Base-by-base conservation (phyloP, 2,888 invertebrate genomes). In the Mythimna pallens region DNA sequence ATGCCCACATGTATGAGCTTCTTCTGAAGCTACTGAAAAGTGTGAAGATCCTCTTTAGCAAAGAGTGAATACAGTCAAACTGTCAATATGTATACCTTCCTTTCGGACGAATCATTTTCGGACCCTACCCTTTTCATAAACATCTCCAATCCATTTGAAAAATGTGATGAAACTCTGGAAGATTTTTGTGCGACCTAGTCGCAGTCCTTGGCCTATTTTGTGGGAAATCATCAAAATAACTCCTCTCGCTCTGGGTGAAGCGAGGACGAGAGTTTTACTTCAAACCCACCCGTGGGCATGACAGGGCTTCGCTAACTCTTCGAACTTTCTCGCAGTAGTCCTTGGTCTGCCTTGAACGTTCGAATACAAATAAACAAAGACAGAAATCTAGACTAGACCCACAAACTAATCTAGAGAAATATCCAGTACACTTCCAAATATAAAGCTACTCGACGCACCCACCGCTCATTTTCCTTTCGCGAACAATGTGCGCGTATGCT, bases 401-500 rank as follows among this genome's bases (percentile, higher is more conserved):
- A 34, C 0, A n/a, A 58, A 34, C 14, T 22, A 36, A 34, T 54
- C 55, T 65, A 67, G 25, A 65, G 62, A 55, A 10, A 57, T 17
- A 62, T 65, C 47, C 63, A 43, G 7, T 63, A 62, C 58, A 61
- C 36, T 66, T 59, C 54, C 30, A 43, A 55, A 30, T 40, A 80
- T 47, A 62, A 64, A 12, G 50, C 58, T 54, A 68, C 69, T 82
- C 64, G 61, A 77, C 78, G 73, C 75, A 76, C 85, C 82, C 73
- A 57, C 65, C 36, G 66, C 61, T 61, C 36, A 69, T 61, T 64
- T 74, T 72, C 61, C 25, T 54, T 77, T 59, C 59, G 62, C 52
- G 82, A 73, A 83, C 83, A 83, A 83, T 76, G 70, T 62, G 57
- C 66, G 43, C 66, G 71, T 75, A 40, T 73, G 69, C 54, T 57